Conservation (phyloP, 2,797 vertebrate species). For the Lacerta bilineata region DNA sequence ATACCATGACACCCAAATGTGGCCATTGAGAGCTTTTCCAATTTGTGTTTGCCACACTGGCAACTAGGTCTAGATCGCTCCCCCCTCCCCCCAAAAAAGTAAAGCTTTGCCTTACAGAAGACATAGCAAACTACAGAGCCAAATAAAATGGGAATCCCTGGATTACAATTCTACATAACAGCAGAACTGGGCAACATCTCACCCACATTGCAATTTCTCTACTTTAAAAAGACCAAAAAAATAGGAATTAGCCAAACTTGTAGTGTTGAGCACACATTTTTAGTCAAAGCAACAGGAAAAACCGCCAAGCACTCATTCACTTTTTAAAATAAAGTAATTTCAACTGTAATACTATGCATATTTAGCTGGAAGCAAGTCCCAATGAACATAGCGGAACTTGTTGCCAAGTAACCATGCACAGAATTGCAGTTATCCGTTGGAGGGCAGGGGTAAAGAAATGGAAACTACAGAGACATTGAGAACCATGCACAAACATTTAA, state of each 20-base stretch:
- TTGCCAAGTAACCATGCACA: neutral
- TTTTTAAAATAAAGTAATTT: neutral
- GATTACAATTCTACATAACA: neutral
- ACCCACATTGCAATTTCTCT: neutral
- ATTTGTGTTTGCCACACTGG: neutral
- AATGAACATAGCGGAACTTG: neutral
- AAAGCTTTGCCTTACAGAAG: no score
- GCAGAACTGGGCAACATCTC: neutral
- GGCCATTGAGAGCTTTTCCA: neutral
- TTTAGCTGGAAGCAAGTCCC: neutral
- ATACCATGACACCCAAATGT: no score
- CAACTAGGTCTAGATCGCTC: neutral
- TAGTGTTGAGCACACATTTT: neutral
- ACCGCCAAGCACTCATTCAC: neutral
- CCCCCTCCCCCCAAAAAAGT: no score
- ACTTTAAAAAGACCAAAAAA: neutral
- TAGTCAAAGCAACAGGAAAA: neutral
- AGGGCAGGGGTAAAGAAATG: no score
- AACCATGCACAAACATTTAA: no score
- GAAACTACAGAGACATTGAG: neutral
- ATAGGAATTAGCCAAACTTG: no score
- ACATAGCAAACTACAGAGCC: neutral
- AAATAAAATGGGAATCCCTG: neutral
- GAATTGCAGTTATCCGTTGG: neutral
- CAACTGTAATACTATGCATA: neutral